Percentiles rank a stretch among this genome's conserved stretches.
phyloP scores from a whole-genome alignment of 2,113 vertebrate species.

The Diphyllodes magnificus region DNA sequence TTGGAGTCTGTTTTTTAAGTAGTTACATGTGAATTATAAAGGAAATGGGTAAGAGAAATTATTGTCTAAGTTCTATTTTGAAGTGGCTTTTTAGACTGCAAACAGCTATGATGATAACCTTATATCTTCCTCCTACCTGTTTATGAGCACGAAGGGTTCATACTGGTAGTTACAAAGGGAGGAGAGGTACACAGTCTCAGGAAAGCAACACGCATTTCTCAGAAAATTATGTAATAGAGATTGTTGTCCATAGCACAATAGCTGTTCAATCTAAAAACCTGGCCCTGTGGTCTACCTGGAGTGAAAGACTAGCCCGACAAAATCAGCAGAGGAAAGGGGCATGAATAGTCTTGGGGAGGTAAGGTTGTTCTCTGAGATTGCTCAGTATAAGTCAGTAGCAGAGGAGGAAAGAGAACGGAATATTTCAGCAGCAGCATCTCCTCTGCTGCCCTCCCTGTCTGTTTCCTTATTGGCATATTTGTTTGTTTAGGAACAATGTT shows the following conservation, averaged over 20 bases:
- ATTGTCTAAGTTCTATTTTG: slow-evolving; percentile 11
- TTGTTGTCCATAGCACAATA: neutral
- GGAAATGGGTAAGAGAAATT: slow-evolving; percentile 9
- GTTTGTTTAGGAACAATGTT: neutral
- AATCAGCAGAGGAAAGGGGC: neutral
- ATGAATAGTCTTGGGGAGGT: neutral
- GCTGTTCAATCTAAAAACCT: neutral
- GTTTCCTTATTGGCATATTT: neutral
- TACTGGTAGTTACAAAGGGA: neutral
- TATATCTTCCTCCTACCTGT: neutral
- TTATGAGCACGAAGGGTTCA: neutral
- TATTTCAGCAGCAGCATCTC: neutral
- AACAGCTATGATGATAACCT: slow-evolving; percentile 2
- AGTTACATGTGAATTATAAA: slow-evolving; percentile 17
- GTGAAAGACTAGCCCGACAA: neutral
- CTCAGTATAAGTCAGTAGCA: neutral
- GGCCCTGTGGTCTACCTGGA: neutral
- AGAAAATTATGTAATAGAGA: neutral
- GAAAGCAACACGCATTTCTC: neutral
- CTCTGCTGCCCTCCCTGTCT: neutral
- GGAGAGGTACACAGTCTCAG: neutral
- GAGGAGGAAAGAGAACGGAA: neutral
- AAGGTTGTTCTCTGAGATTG: neutral
- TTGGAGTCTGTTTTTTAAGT: slow-evolving; percentile 5
- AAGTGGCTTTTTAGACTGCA: neutral